These are phyloP conservation scores for Boloria selene DNA, from an alignment of 2,888 invertebrate genomes.

Conservation along the genomic window DNA sequence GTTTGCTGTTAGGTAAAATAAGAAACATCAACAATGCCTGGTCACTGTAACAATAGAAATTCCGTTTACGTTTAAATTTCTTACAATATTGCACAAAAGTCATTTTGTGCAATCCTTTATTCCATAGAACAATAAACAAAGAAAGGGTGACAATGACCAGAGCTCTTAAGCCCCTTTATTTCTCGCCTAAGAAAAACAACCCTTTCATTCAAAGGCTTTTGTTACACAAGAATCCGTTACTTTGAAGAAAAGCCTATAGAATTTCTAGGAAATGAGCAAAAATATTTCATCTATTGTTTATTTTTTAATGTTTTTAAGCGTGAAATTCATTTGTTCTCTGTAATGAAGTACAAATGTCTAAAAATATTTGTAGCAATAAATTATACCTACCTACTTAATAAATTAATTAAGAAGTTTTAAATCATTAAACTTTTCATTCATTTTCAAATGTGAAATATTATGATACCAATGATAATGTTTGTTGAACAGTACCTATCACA, in stretches of 20 bases:
- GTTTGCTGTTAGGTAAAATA: neutral
- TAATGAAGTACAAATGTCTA: too few species aligned
- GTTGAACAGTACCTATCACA: too few species aligned
- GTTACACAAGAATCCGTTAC: slow-evolving; percentile 62
- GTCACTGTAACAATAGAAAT: slow-evolving; percentile 34
- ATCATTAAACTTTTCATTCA: neutral
- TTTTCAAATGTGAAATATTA: neutral
- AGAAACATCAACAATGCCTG: neutral
- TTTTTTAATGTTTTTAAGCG: neutral
- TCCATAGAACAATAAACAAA: slow-evolving; percentile 62
- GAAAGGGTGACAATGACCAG: slow-evolving; percentile 68
- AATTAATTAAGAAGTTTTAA: neutral
- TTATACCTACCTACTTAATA: neutral
- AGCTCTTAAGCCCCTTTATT: slow-evolving; percentile 72
- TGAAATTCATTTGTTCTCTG: neutral
- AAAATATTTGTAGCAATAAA: neutral
- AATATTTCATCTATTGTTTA: slow-evolving; percentile 19
- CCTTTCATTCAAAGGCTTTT: slow-evolving; percentile 72
- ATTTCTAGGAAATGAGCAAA: slow-evolving; percentile 56
- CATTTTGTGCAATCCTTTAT: slow-evolving; percentile 68
- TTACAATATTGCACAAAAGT: slow-evolving; percentile 58
- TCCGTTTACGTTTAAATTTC: slow-evolving; percentile 45
- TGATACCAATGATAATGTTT: too few species aligned
- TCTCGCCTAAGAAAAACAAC: slow-evolving; percentile 71
- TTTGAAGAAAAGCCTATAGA: slow-evolving; percentile 64